Base-by-base conservation (phyloP, 1,140 invertebrate species). In the Drosophila aff. region DNA sequence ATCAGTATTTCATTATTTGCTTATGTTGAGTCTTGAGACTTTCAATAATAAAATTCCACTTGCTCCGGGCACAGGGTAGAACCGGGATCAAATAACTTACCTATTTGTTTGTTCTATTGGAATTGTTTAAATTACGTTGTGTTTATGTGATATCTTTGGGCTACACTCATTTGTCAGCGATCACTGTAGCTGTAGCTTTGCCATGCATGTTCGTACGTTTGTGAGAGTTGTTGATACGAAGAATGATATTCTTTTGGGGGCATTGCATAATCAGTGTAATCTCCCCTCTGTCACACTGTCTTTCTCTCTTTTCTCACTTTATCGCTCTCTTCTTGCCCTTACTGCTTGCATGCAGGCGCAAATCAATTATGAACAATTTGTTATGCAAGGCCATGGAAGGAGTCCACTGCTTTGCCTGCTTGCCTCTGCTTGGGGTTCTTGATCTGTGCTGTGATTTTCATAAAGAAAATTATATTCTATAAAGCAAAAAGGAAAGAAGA, bases 311-410 rank as follows among this genome's bases (percentile, higher is more conserved):
- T 31, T 41, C 44, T 36, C n/a, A 6, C 16, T n/a, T 18, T 28
- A 16, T 13, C 40, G 18, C 9, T 65, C 31, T 31, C 11, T 38
- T n/a, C 40, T 43, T 43, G 38, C 61, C 31, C 13, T 40, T 26
- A 50, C 28, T 52, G 21, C 46, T 68, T 36, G 28, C 28, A 8
- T 36, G 58, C 28, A 47, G 31, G 26, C 61, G 38, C 61, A 68
- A 69, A 65, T 69, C 61, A 66, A 69, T 69, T 69, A 72, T 72
- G 50, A 72, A 69, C 38, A 47, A 74, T 75, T 75, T 74, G 72
- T 75, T 75, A 74, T 63, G 72, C 72, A 75, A 74, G 72, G 69
- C 72, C 72, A 75, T 47, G 58, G 69, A 57, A 40, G 40, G 21
- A 11, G 13, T 40, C 9, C 49, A 62, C 47, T 43, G 38, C 38